A percentile compares a stretch with the other conserved stretches of the same genome.
Conservation (phyloP, 2,888 invertebrate species). For the Thymelicus lineola region DNA sequence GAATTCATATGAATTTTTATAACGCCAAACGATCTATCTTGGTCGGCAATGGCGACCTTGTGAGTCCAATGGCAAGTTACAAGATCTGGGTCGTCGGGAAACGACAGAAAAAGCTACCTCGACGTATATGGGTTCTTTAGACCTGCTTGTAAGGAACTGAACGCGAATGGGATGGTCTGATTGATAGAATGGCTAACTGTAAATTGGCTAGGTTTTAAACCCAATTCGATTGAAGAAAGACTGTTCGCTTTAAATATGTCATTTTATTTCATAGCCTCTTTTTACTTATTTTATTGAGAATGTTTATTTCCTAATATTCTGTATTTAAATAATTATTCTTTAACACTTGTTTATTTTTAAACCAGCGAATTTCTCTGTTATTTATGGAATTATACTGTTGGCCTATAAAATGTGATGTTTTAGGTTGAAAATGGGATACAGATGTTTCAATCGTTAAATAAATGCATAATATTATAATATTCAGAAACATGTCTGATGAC, state of each 20-base stretch:
- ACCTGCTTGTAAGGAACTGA: slow-evolving; percentile 58
- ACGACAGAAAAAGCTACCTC: slow-evolving; percentile 71
- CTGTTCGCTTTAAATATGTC: slow-evolving; percentile 9
- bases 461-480: not conserved
- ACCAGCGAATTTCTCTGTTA: not conserved
- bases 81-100: slow-evolving; percentile 74
- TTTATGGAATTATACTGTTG: not conserved
- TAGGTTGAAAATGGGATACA: not conserved
- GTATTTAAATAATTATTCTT: no score
- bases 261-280: not conserved
- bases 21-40: slow-evolving; percentile 50
- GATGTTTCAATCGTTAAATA: not conserved
- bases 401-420: not conserved
- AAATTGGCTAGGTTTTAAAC: slow-evolving; percentile 54
- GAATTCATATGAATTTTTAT: slow-evolving; percentile 51
- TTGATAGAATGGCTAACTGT: slow-evolving; percentile 73
- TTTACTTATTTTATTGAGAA: not conserved
- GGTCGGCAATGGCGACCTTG: slow-evolving; percentile 66
- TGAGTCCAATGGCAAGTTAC: slow-evolving; percentile 53
- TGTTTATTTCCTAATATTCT: no score
- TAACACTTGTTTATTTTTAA: not conserved
- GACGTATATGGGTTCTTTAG: slow-evolving; percentile 65
- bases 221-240: slow-evolving; percentile 19
- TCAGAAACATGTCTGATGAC: not conserved
- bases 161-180: slow-evolving; percentile 60